Percentiles rank a stretch among this genome's conserved stretches.
Conservation (phyloP, 1,140 invertebrate genomes). For the Drosophila gunungcola region DNA sequence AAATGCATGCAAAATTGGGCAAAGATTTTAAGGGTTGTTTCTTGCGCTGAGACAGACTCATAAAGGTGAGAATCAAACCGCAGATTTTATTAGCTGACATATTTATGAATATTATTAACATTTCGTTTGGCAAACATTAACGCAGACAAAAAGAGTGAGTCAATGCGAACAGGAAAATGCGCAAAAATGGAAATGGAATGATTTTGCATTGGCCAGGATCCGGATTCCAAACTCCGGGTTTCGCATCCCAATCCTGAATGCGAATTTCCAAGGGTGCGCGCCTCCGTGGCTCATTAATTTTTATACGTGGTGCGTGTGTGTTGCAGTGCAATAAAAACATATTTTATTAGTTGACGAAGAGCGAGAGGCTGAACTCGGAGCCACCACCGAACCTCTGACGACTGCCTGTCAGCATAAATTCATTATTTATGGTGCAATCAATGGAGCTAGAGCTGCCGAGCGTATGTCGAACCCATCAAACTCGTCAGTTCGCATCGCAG, state of each 20-base stretch:
- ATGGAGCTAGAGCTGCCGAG: slow-evolving; percentile 79
- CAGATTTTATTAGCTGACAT: slow-evolving; percentile 75
- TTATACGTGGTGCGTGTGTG: slow-evolving; percentile 72
- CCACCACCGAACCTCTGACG: slow-evolving; percentile 61
- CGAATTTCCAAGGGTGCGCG: slow-evolving; percentile 63
- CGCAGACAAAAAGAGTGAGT: slow-evolving; percentile 3
- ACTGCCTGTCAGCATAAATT: slow-evolving; percentile 84
- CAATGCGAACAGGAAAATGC: slow-evolving; percentile 45
- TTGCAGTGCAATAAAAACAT: slow-evolving; percentile 78
- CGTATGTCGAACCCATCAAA: slow-evolving; percentile 85
- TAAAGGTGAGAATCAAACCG: slow-evolving; percentile 58
- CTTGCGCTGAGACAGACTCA: slow-evolving; percentile 4
- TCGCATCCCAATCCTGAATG: slow-evolving; percentile 28
- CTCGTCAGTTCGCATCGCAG: slow-evolving; percentile 52
- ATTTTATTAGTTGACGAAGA: slow-evolving; percentile 82
- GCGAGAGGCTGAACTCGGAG: slow-evolving; percentile 22
- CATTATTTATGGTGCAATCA: slow-evolving; percentile 84
- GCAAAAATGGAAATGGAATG: slow-evolving; percentile 49
- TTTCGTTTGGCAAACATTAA: slow-evolving; percentile 69
- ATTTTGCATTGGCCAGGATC: slow-evolving; percentile 39
- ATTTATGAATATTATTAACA: slow-evolving; percentile 83
- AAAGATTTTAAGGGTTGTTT: slow-evolving; percentile 14
- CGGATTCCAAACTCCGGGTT: neutral
- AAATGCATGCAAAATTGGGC: neutral
- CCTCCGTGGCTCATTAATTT: slow-evolving; percentile 84